Evolutionary conservation across 2,888 invertebrate species (phyloP).

Genomic region (Andrena camellia): DNA sequence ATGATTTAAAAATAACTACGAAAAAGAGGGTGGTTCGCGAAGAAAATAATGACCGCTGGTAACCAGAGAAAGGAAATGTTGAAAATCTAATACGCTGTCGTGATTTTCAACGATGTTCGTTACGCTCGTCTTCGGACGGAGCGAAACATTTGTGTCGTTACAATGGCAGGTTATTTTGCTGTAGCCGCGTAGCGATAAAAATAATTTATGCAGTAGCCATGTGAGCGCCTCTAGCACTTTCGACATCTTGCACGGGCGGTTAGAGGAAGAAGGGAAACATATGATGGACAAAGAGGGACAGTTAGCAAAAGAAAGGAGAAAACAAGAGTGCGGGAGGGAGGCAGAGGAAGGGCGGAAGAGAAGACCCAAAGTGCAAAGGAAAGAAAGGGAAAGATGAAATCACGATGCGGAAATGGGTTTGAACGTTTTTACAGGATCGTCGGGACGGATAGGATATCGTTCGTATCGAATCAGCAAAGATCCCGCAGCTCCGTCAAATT

Average conservation of each 20-base stretch:
- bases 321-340: conserved; percentile 36
- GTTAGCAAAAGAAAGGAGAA: conserved; percentile 54
- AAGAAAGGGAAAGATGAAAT: not conserved
- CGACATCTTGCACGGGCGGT: conserved; percentile 49
- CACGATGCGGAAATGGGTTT: not conserved
- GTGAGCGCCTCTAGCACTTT: conserved; percentile 64
- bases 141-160: conserved; percentile 31
- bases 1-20: conserved; percentile 78
- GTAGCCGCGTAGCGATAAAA: conserved; percentile 68
- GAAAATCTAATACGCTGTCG: conserved; percentile 13
- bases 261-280: conserved; percentile 32
- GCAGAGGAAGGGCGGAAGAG: conserved; percentile 15
- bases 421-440: not conserved
- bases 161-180: conserved; percentile 44
- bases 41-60: conserved; percentile 54
- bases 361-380: conserved; percentile 6
- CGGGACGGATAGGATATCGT: not conserved
- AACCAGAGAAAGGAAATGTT: not conserved
- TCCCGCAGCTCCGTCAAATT: not conserved
- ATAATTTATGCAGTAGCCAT: conserved; percentile 75
- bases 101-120: conserved; percentile 10
- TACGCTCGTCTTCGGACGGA: conserved; percentile 5
- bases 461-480: not conserved
- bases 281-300: conserved; percentile 20
- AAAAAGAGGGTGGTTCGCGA: conserved; percentile 63